Conservation (phyloP, 2,113 vertebrate genomes). For the Garra rufa region DNA sequence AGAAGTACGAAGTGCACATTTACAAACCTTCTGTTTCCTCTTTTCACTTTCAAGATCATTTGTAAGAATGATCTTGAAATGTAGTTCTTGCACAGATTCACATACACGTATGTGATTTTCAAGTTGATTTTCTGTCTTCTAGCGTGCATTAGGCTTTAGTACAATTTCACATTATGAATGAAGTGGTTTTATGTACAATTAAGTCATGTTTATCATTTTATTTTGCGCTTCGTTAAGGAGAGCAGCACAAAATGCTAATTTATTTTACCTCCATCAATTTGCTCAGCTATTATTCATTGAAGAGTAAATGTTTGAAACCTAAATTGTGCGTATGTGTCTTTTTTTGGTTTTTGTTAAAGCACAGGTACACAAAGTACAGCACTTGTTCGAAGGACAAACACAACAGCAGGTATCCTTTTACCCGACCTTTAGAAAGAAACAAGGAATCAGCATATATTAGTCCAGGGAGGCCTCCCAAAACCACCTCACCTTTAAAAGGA, state of each 20-base stretch:
- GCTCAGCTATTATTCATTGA: background rate
- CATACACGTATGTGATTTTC: background rate
- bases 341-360: background rate
- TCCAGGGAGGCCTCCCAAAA: background rate
- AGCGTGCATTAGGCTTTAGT: background rate
- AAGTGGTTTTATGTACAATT: background rate
- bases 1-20: background rate
- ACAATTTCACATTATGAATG: background rate
- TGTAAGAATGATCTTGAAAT: background rate
- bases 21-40: background rate
- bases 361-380: background rate
- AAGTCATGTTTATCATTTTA: background rate
- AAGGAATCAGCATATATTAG: slow-evolving; percentile 15
- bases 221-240: background rate
- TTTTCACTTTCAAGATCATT: background rate
- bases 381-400: background rate
- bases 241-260: slow-evolving; percentile 4
- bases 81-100: background rate
- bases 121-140: background rate
- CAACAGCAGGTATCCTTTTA: slow-evolving; percentile 13
- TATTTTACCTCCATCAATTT: background rate
- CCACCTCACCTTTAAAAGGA: slow-evolving; percentile 1
- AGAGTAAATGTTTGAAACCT: slow-evolving; percentile 1
- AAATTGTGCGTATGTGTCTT: background rate
- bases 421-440: slow-evolving; percentile 3